Percentiles rank a stretch among this genome's conserved stretches.
Conservation (phyloP, 2,113 vertebrate genomes). For the Prolemur simus region DNA sequence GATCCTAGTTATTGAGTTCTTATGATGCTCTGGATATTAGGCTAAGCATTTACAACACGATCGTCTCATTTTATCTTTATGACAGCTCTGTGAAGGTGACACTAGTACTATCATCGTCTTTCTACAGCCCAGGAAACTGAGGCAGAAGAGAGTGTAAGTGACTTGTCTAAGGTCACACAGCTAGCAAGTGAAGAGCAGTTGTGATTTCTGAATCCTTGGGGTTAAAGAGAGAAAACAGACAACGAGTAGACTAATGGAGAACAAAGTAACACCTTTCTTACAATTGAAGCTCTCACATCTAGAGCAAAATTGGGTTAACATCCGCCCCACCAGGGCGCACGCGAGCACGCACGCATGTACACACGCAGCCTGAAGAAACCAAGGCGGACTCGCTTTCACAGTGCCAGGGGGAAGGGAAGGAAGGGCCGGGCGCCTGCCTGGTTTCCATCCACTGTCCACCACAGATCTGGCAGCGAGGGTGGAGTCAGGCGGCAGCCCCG, state of each 20-base stretch:
- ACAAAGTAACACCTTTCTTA: neutral
- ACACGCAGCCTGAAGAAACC: neutral
- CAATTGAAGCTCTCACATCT: neutral
- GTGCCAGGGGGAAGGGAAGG: neutral
- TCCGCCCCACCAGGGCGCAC: accelerated
- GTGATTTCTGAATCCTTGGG: neutral
- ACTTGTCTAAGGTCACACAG: neutral
- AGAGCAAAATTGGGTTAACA: neutral
- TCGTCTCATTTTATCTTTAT: neutral
- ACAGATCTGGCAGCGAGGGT: neutral
- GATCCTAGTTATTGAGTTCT: neutral
- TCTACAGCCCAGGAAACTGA: neutral
- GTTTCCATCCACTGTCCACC: accelerated
- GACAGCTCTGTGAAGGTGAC: neutral
- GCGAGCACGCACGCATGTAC: no score
- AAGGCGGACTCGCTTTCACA: neutral
- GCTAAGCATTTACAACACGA: neutral
- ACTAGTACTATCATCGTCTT: neutral
- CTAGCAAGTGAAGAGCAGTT: neutral
- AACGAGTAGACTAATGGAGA: no score
- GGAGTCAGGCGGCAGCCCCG: accelerated
- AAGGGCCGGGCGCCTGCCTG: accelerated
- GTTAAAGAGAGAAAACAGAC: neutral
- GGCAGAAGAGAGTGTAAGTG: neutral
- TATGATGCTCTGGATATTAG: neutral